A percentile compares a stretch with the other conserved stretches of the same genome.
Conservation (phyloP, 2,888 invertebrate species). For the Philonicus albiceps region DNA sequence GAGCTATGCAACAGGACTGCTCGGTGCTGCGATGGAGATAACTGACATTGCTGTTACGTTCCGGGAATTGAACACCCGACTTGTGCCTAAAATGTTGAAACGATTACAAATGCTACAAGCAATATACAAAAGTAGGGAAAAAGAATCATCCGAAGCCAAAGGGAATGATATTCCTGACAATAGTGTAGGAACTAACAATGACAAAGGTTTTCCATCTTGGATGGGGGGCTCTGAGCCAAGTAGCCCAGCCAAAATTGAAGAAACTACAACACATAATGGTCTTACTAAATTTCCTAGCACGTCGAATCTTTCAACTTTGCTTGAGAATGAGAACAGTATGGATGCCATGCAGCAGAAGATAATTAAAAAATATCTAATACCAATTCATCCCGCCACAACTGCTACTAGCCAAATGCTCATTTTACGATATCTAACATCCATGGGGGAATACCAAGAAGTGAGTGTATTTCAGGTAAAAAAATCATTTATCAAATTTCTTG, state of each 20-base stretch:
- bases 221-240: slow-evolving; percentile 58
- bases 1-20: slow-evolving; percentile 91
- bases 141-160: slow-evolving; percentile 44
- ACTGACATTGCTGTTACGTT: slow-evolving; percentile 89
- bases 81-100: slow-evolving; percentile 88
- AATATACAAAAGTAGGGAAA: slow-evolving; percentile 53
- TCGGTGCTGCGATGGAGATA: slow-evolving; percentile 96
- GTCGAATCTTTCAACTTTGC: slow-evolving; percentile 59
- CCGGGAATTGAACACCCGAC: slow-evolving; percentile 83
- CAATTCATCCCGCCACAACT: slow-evolving; percentile 87
- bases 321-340: slow-evolving; percentile 58
- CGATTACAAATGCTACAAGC: slow-evolving; percentile 78
- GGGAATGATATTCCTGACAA: slow-evolving; percentile 48
- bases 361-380: slow-evolving; percentile 67
- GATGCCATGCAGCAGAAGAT: slow-evolving; percentile 55
- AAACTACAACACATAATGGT: background rate
- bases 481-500: slow-evolving; percentile 28
- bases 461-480: slow-evolving; percentile 46
- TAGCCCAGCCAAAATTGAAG: slow-evolving; percentile 56
- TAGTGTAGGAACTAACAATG: slow-evolving; percentile 31
- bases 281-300: slow-evolving; percentile 52
- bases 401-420: slow-evolving; percentile 93
- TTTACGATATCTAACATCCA: slow-evolving; percentile 91
- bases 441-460: slow-evolving; percentile 97
- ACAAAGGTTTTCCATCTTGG: slow-evolving; percentile 59